These are phyloP conservation scores for Ceuthmochares aereus DNA, from an alignment of 2,113 vertebrate species.

Conservation along the genomic window DNA sequence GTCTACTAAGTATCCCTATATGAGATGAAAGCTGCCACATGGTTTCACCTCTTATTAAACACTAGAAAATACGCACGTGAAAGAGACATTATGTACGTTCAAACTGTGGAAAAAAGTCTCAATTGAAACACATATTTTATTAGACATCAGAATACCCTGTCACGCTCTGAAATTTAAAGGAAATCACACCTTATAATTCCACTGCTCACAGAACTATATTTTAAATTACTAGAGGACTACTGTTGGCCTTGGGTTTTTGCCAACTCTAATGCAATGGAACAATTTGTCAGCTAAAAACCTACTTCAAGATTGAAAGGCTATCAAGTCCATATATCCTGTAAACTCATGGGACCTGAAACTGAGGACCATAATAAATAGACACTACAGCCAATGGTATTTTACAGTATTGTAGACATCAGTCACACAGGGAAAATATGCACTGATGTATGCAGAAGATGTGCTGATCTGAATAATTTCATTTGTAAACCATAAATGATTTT, in stretches of 20 bases:
- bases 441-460: neutral
- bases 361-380: neutral
- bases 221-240: conserved; percentile 9
- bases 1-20: neutral
- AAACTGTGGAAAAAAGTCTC: neutral
- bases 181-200: neutral
- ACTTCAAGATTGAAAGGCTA: neutral
- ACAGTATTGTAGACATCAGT: neutral
- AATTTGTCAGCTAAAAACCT: neutral
- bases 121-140: neutral
- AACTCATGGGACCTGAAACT: neutral
- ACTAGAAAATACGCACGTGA: neutral
- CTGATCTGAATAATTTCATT: neutral
- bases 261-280: neutral
- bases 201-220: neutral
- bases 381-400: neutral
- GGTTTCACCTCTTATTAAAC: neutral
- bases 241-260: neutral
- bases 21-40: neutral
- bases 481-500: neutral
- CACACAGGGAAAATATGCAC: neutral
- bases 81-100: neutral
- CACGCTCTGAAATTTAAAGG: neutral
- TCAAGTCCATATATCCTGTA: neutral
- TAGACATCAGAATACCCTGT: neutral